Base-by-base conservation (phyloP, 1,140 invertebrate species). In the Carposina sasakii region DNA sequence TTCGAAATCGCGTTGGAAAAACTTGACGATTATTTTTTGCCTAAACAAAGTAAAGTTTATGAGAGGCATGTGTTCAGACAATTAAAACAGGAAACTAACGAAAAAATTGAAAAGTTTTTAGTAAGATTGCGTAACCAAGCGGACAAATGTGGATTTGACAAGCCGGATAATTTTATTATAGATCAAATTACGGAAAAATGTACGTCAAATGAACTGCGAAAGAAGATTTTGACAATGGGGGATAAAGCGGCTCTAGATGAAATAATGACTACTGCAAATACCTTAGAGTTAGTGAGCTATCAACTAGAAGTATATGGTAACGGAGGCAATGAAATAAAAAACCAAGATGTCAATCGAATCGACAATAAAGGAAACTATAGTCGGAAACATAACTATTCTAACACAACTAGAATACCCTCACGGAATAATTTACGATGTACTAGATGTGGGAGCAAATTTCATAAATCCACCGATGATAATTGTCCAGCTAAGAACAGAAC, bases 51-150 rank as follows among this genome's bases (percentile, higher is more conserved):
- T 24, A 50, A 28, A 17, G 19, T 55, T 4, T 61, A 51, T 26
- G 59, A 61, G 34, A 36, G 59, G 33, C 46, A 61, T 36, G 13
- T 55, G 3, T 61, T 59, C 17, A 1, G 59, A 19, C 23, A 31
- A 30, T n/a, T 55, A 2, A 61, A 61, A 26, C 59, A 61, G 23
- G 59, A 59, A 37, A 8, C 20, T 1, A 44, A 28, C 3, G 55
- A 58, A 51, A 58, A 55, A 23, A 52, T 54, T 26, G 54, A 61
- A 41, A 59, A 61, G 26, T 54, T 61, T 51, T 15, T 61, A 16
- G 19, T 61, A n/a, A 36, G 51, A 37, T 30, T 57, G 19, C 10
- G 59, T 10, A 44, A 55, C 15, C 51, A 61, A 36, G 55, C 52
- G 3, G 42, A 20, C 9, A 61, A 61, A 22, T 40, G 37, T 40